These are phyloP conservation scores for Leucosticte australis DNA, from an alignment of 2,113 vertebrate species.

Conservation along the genomic window DNA sequence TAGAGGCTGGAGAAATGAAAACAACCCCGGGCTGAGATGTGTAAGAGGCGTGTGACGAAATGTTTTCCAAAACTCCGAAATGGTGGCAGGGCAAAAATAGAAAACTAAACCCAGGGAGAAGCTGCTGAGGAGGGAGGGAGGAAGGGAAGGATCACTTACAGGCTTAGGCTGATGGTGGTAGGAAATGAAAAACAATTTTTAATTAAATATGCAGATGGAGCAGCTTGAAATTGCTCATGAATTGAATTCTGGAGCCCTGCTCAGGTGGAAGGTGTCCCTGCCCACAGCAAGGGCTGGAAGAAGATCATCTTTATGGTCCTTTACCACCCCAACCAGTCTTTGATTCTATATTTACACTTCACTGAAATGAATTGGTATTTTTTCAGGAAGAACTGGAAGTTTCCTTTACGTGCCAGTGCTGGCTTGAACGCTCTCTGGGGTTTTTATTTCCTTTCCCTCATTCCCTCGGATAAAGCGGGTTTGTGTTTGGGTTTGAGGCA, in stretches of 20 bases:
- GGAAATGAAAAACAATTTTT: background rate
- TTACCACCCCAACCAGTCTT: background rate
- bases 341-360: background rate
- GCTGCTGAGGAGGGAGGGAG: background rate
- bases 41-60: conserved; percentile 12
- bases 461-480: background rate
- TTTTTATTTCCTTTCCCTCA: background rate
- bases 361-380: background rate
- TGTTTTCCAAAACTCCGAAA: background rate
- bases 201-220: background rate
- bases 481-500: background rate
- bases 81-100: background rate
- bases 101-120: background rate
- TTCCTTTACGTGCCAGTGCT: background rate
- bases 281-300: background rate
- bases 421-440: background rate
- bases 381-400: background rate
- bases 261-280: background rate
- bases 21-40: background rate
- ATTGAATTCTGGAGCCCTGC: background rate
- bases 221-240: background rate
- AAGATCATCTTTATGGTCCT: background rate
- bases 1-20: background rate
- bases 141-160: background rate
- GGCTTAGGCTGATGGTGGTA: background rate